Base-by-base conservation (phyloP, 1,140 invertebrate species). In the Brachionus koreanus region DNA sequence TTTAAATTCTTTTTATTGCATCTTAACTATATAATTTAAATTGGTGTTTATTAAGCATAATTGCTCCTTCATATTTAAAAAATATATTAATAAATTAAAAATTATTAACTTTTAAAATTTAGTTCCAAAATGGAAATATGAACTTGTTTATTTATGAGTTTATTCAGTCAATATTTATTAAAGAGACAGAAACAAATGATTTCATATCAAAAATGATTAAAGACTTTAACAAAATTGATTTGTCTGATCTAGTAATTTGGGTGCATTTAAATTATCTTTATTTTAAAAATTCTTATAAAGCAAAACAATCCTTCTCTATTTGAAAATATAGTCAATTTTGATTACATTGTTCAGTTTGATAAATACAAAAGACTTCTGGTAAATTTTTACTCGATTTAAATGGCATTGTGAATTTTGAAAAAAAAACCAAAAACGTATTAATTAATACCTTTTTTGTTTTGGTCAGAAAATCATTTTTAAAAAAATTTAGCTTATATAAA, bases 51-150 rank as follows among this genome's bases (percentile, higher is more conserved):
- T n/a, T n/a, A n/a, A n/a, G n/a, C n/a, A n/a, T n/a, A n/a, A n/a
- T n/a, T n/a, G n/a, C n/a, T n/a, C n/a, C n/a, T n/a, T n/a, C n/a
- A n/a, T n/a, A n/a, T n/a, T n/a, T n/a, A n/a, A n/a, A n/a, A n/a
- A n/a, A n/a, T n/a, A n/a, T n/a, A n/a, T n/a, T n/a, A n/a, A n/a
- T n/a, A n/a, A 65, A 6, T 29, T 10, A 33, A 33, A 65, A 65
- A 13, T 35, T 13, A n/a, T 65, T 19, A 19, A 13, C 13, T 65
- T 12, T 33, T n/a, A 65, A 65, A 23, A 9, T 33, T 67, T 35
- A 74, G 69, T 19, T 74, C 12, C 69, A 74, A 29, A 74, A 29
- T 46, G 42, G 42, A 5, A 74, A 74, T 39, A 74, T 74, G 69
- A 46, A 74, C 43, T 13, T 46, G 19, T 74, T 74, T 74, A 19